These are phyloP conservation scores for Drosophila prostipennis DNA, from an alignment of 2,888 invertebrate genomes.

Conservation along the genomic window DNA sequence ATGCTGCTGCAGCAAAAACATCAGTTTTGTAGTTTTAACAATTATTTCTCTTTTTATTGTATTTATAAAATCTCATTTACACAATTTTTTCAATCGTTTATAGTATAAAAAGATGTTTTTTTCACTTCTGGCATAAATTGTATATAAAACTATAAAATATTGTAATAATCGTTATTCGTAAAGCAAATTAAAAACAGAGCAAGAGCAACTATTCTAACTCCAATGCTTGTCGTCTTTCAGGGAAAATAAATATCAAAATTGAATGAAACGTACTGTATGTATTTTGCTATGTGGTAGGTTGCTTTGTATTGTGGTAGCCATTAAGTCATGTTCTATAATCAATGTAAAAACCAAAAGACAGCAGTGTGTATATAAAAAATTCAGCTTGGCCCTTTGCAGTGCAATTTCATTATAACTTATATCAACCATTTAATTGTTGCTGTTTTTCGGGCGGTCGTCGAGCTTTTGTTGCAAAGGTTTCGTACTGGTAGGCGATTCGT, in stretches of 20 bases:
- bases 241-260: not conserved
- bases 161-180: conserved; percentile 33
- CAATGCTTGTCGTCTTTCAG: conserved; percentile 8
- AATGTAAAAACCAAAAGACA: conserved; percentile 26
- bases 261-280: conserved; percentile 7
- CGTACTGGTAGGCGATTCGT: conserved; percentile 70
- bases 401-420: conserved; percentile 15
- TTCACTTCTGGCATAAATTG: conserved; percentile 37
- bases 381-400: conserved; percentile 41
- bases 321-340: conserved; percentile 21
- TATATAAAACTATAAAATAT: conserved; percentile 56
- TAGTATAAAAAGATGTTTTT: conserved; percentile 40
- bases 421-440: conserved; percentile 7
- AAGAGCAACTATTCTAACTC: conserved; percentile 13
- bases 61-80: conserved; percentile 59
- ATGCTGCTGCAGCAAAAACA: conserved; percentile 12
- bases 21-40: conserved; percentile 24
- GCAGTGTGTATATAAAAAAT: conserved; percentile 46
- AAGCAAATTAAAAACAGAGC: conserved; percentile 22
- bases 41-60: conserved; percentile 48
- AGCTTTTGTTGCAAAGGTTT: conserved; percentile 44
- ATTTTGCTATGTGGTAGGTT: conserved; percentile 31
- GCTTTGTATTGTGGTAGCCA: conserved; percentile 24
- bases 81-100: conserved; percentile 38
- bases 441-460: conserved; percentile 37